Conservation (phyloP, 2,888 invertebrate species). For the Spicauda simplicius region DNA sequence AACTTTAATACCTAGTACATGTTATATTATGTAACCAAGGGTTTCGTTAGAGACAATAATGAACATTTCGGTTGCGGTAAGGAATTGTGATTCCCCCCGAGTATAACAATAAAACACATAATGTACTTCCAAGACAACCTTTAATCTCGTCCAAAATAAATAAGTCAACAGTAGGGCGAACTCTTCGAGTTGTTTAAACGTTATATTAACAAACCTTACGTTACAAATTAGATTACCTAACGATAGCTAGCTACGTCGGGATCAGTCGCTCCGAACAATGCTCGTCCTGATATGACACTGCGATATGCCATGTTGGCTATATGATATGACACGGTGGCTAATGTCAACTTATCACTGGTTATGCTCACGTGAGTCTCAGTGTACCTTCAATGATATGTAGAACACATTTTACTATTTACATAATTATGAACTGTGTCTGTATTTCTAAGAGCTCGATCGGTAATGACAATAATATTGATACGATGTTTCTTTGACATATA, state of each 20-base stretch:
- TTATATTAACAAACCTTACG: constrained; percentile 77
- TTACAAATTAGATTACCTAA: constrained; percentile 45
- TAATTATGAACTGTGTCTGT: background rate
- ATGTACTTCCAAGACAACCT: constrained; percentile 78
- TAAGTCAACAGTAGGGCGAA: constrained; percentile 81
- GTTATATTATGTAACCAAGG: background rate
- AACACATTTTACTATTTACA: background rate
- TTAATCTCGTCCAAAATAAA: constrained; percentile 82
- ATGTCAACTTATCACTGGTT: background rate
- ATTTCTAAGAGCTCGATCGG: background rate
- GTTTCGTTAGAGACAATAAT: background rate
- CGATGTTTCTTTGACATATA: background rate
- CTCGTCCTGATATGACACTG: background rate
- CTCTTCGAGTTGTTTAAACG: constrained; percentile 79
- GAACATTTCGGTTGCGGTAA: background rate
- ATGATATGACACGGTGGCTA: constrained; percentile 6
- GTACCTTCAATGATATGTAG: background rate
- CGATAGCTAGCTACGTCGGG: constrained; percentile 19
- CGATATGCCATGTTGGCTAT: constrained; percentile 5
- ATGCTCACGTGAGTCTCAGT: background rate
- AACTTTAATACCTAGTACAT: too few relatives aligned
- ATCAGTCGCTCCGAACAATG: constrained; percentile 17
- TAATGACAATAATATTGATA: background rate
- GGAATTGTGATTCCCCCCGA: background rate
- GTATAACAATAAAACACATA: constrained; percentile 49